Evolutionary conservation across 2,888 invertebrate genomes (phyloP), one percentile per base, ranked within the genome.

Genomic region (Pemphredon lugubris): DNA sequence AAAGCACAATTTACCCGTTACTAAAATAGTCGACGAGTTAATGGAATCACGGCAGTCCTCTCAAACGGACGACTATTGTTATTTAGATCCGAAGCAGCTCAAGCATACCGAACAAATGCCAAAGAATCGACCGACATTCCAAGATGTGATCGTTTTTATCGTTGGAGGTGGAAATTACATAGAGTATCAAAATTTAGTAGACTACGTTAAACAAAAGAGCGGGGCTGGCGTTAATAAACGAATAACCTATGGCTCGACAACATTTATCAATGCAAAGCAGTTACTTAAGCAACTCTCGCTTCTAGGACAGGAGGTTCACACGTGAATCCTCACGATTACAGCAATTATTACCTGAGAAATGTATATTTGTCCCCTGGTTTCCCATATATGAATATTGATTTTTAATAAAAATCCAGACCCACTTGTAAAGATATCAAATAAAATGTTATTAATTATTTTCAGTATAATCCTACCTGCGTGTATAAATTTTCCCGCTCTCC

Each of bases 131-230:
- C 88, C 92, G 83, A 87, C 93, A 83, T 97, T 96, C 89, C 95
- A 95, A 84, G 97, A 97, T 90, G 96, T 96, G 2, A 94, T 97
- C 64, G 97, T 97, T 7, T 97, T 97, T 90, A 90, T 97, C 60
- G 96, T 97, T 42, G 97, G 97, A 42, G 97, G 97, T 67, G 97
- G 99, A 50, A 99, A 98, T 92, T 99, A 99, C 88, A 98, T 99
- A 86, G 99, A 99, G 90, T 99, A 99, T 90, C 99, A 99, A 90
- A 99, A 99, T 92, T 93, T 99, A 67, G 94, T 96, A 55, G 99
- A 99, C 89, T 98, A 98, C 87, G 95, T 96, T 32, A 98, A 96
- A 93, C 95, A 95, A 92, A 95, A 95, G 88, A 93, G 93, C 72
- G 92, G 93, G 6, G 92, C 93, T 73, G 95, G 94, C 44, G 92